These are phyloP conservation scores for Uromys caudimaculatus DNA, from an alignment of 2,797 vertebrate genomes.

Conservation along the genomic window DNA sequence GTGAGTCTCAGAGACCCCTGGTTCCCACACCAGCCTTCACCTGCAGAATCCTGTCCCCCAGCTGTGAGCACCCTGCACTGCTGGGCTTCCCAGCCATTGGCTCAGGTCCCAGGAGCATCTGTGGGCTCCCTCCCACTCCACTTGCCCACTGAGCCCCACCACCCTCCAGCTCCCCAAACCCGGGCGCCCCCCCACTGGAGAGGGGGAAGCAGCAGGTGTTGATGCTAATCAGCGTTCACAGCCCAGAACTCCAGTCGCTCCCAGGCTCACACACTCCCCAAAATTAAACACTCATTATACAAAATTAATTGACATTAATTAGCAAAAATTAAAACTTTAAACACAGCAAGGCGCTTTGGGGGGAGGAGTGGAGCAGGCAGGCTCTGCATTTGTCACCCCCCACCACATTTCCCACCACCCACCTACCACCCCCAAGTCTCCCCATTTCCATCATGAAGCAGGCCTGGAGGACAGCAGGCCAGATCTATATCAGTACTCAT, in stretches of 20 bases:
- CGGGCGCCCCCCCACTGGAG: conserved; percentile 66
- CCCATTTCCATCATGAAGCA: conserved; percentile 56
- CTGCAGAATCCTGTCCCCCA: conserved; percentile 37
- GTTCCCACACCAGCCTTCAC: conserved; percentile 12
- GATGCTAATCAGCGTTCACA: conserved; percentile 89
- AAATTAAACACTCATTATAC: conserved; percentile 90
- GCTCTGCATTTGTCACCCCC: conserved; percentile 77
- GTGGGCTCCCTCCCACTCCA: conserved; percentile 70
- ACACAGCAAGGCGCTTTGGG: conserved; percentile 86
- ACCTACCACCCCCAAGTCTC: conserved; percentile 56
- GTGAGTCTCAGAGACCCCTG: not conserved
- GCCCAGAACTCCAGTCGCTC: conserved; percentile 86
- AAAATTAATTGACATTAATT: conserved; percentile 91
- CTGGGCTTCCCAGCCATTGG: not conserved
- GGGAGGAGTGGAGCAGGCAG: conserved; percentile 79
- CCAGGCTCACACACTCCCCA: conserved; percentile 87
- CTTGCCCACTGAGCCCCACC: conserved; percentile 75
- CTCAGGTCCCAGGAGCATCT: conserved; percentile 69
- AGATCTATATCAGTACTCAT: not conserved
- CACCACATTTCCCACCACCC: conserved; percentile 64
- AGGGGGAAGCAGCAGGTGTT: conserved; percentile 89
- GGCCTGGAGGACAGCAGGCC: conserved; percentile 49
- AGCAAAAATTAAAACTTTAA: conserved; percentile 89
- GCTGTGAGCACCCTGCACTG: not conserved
- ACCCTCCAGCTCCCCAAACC: conserved; percentile 76